phyloP scores from a whole-genome alignment of 92 coral and sea anemone genomes.

The Palythoa grandiflora region DNA sequence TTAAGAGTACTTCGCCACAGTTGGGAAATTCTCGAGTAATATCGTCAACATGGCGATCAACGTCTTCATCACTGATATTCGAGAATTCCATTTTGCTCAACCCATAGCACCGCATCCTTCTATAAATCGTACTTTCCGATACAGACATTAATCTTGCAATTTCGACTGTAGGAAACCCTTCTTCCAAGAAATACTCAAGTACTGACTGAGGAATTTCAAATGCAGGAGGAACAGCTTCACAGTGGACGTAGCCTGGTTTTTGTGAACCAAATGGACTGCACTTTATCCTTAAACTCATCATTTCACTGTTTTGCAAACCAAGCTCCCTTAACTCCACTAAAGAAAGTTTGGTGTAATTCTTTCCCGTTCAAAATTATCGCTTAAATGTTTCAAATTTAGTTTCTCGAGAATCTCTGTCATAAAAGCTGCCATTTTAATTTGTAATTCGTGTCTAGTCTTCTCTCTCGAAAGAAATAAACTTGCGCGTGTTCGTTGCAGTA shows the following conservation, averaged over 20 bases:
- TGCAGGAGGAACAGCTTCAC: slow-evolving; percentile 58
- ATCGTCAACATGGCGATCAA: slow-evolving; percentile 35
- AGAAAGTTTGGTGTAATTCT: slow-evolving; percentile 13
- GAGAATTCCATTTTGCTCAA: slow-evolving; percentile 58
- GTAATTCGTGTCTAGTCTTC: background rate
- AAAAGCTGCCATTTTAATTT: background rate
- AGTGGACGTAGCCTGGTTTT: slow-evolving; percentile 19
- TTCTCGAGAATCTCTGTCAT: slow-evolving; percentile 3
- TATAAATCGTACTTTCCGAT: slow-evolving; percentile 68
- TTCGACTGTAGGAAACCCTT: slow-evolving; percentile 65
- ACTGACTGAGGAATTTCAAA: slow-evolving; percentile 70
- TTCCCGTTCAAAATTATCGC: slow-evolving; percentile 3
- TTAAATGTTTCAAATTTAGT: background rate
- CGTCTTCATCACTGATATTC: slow-evolving; percentile 33
- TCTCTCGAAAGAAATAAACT: background rate
- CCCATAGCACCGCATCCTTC: slow-evolving; percentile 53
- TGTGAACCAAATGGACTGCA: slow-evolving; percentile 37
- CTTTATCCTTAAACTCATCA: slow-evolving; percentile 38
- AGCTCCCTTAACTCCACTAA: slow-evolving; percentile 32
- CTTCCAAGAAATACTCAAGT: slow-evolving; percentile 58
- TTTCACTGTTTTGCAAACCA: slow-evolving; percentile 21
- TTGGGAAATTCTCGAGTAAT: slow-evolving; percentile 48
- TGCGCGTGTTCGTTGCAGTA: background rate
- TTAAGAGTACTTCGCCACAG: slow-evolving; percentile 54
- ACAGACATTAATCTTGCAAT: slow-evolving; percentile 64